phyloP scores from a whole-genome alignment of 2,888 invertebrate species.

The Zhuqinia jingwanae region DNA sequence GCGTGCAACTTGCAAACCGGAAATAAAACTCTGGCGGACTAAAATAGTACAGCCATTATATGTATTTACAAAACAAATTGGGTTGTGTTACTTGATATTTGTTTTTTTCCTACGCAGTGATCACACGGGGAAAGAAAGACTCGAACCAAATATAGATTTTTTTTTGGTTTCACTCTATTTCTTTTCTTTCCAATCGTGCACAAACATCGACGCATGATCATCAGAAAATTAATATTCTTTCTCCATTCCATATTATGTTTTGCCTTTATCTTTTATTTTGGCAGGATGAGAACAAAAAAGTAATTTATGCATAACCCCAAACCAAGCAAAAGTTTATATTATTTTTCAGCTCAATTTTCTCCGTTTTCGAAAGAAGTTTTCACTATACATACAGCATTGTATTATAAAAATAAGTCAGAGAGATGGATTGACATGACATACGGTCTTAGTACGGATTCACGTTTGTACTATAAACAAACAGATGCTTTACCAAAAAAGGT shows the following conservation, averaged over 20 bases:
- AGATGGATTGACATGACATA: not conserved
- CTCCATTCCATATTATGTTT: too few species aligned
- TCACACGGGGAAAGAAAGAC: not conserved
- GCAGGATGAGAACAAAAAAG: conserved; percentile 11
- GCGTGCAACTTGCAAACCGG: not conserved
- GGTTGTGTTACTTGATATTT: too few species aligned
- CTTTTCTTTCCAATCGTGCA: not conserved
- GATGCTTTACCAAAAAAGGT: too few species aligned
- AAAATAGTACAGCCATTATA: too few species aligned
- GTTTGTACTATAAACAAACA: too few species aligned
- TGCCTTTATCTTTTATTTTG: not conserved
- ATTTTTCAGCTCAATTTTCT: not conserved
- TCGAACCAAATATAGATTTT: not conserved
- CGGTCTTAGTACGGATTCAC: not conserved
- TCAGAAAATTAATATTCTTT: not conserved
- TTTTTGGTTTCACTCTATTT: not conserved
- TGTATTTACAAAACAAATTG: too few species aligned
- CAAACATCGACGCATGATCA: too few species aligned
- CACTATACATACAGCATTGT: too few species aligned
- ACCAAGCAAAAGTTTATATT: not conserved
- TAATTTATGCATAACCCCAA: conserved; percentile 20
- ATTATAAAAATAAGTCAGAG: not conserved
- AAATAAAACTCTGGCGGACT: not conserved
- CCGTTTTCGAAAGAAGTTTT: not conserved
- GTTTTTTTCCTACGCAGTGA: not conserved